Evolutionary conservation across 2,888 invertebrate genomes (phyloP).

Genomic region (Pantelozetes paolii): DNA sequence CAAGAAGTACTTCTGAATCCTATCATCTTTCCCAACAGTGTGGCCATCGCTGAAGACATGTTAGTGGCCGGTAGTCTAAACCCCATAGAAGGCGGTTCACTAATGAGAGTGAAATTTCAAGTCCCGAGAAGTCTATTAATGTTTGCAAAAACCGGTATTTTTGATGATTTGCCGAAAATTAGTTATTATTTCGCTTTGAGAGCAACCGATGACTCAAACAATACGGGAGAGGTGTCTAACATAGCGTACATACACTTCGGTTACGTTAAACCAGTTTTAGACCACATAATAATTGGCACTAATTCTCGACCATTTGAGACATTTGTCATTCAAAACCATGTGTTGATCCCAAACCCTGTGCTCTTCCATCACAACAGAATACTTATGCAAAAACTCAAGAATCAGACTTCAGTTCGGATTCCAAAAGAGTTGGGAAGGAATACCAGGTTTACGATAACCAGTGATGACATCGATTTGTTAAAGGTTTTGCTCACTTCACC

Average conservation of each 20-base stretch:
- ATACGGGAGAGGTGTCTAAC: constrained; percentile 20
- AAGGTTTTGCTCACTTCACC: constrained; percentile 51
- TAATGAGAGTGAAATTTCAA: constrained; percentile 6
- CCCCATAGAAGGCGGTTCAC: background rate
- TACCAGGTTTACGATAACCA: constrained; percentile 46
- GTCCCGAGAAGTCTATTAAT: background rate
- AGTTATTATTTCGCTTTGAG: background rate
- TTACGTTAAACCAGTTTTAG: constrained; percentile 3
- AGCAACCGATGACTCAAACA: constrained; percentile 12
- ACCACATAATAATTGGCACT: constrained; percentile 11
- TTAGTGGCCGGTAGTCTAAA: background rate
- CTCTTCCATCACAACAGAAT: constrained; percentile 43
- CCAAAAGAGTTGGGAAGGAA: constrained; percentile 48
- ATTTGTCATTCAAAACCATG: background rate
- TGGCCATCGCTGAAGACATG: background rate
- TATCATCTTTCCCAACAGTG: background rate
- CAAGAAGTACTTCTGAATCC: background rate
- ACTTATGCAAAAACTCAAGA: constrained; percentile 48
- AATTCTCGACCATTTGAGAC: constrained; percentile 17
- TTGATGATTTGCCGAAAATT: constrained; percentile 11
- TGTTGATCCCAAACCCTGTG: background rate
- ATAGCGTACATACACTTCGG: constrained; percentile 9
- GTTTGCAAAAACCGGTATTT: background rate
- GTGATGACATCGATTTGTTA: constrained; percentile 39
- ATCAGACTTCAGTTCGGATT: constrained; percentile 39